These are phyloP conservation scores for Pissodes strobi DNA, from an alignment of 1,140 invertebrate species.

Conservation along the genomic window DNA sequence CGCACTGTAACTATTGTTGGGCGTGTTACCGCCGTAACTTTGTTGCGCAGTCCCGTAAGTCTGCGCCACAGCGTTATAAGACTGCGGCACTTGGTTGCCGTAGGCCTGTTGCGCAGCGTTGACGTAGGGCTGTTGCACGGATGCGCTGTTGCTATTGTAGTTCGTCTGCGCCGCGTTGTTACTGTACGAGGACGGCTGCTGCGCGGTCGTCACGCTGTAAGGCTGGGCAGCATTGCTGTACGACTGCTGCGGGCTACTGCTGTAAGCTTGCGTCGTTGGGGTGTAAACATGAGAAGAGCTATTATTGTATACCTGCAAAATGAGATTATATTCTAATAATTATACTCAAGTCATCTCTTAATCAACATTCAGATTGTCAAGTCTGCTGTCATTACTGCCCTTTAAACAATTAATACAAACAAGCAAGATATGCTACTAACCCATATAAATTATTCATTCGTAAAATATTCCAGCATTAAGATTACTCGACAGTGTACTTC, in stretches of 20 bases:
- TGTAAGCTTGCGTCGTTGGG: slow-evolving; percentile 24
- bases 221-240: slow-evolving; percentile 36
- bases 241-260: slow-evolving; percentile 1
- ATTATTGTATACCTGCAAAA: slow-evolving; percentile 30
- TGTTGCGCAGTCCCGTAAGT: slow-evolving; percentile 22
- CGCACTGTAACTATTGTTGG: slow-evolving; percentile 35
- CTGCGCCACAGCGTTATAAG: slow-evolving; percentile 15
- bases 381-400: no score
- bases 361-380: no score
- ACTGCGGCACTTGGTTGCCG: neutral
- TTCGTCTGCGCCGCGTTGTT: slow-evolving; percentile 39
- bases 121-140: slow-evolving; percentile 6
- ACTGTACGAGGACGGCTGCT: slow-evolving; percentile 31
- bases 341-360: no score
- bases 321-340: no score
- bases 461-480: no score
- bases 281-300: slow-evolving; percentile 31
- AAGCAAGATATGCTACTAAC: no score
- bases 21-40: slow-evolving; percentile 15
- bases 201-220: slow-evolving; percentile 16
- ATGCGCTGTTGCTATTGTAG: slow-evolving; percentile 28
- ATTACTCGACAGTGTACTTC: no score
- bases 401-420: no score
- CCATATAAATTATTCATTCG: no score
- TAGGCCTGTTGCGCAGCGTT: slow-evolving; percentile 17